Evolutionary conservation across 2,888 invertebrate species (phyloP), one percentile per base, ranked within the genome.

Genomic region (Lepidocyrtinus sp.): DNA sequence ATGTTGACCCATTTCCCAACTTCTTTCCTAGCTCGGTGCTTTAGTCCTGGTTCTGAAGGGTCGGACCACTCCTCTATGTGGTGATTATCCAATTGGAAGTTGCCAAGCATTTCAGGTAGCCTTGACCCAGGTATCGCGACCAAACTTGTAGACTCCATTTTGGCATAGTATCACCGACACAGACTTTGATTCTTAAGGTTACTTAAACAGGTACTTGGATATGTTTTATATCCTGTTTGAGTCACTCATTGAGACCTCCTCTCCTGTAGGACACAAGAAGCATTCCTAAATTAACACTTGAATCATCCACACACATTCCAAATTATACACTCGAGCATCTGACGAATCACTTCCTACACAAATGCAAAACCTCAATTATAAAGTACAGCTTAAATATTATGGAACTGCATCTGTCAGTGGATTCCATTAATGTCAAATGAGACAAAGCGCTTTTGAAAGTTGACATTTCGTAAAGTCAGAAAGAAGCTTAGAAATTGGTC

Each of bases 21-120:
- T 81, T 87, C 87, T 50, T 87, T 85, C 21, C 87, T 65, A 5
- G 81, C 87, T 17, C 82, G 77, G 65, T 87, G 87, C 25, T 84
- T 82, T 12, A 79, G 61, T 25, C 85, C 85, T 3, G 86, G 84
- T n/a, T 71, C 77, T 9, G 84, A 65, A 7, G 83, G 79, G 59
- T 87, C 86, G 2, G 87, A 86, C 87, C 87, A 87, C 63, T 87
- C 87, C 61, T 86, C 86, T 15, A 87, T 85, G 46, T 86, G 85
- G 62, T 87, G 87, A 24, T 86, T 85, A 61, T 87, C 87, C 67
- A 87, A 61, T 46, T 84, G 85, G 69, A 87, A 87, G 67, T 81
- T 83, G 9, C 87, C 87, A 12, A 87, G 65, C 82, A 85, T 83
- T 82, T 85, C 84, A 17, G 87, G 87, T 12, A 87, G 76, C 19